These are phyloP conservation scores for Ectemnius cavifrons DNA, from an alignment of 2,888 invertebrate genomes.

Conservation along the genomic window DNA sequence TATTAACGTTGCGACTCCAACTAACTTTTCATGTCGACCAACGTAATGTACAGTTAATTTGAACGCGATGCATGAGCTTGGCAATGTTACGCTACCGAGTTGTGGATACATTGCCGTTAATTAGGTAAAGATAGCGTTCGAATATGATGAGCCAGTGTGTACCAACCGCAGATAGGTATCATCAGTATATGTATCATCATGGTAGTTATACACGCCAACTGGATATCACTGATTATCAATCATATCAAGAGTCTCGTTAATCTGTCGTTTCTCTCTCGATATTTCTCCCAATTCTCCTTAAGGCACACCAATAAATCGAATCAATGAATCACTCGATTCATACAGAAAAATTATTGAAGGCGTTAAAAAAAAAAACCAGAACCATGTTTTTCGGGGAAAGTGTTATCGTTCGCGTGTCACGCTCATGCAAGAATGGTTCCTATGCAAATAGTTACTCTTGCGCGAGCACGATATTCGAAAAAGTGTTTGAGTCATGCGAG, in stretches of 20 bases:
- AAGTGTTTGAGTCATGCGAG: conserved; percentile 58
- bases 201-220: conserved; percentile 13
- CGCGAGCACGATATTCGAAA: conserved; percentile 43
- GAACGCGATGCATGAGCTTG: too few species aligned
- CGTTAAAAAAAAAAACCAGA: too few species aligned
- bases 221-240: conserved; percentile 2
- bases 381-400: too few species aligned
- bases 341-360: too few species aligned
- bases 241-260: too few species aligned
- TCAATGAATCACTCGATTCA: too few species aligned
- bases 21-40: not conserved
- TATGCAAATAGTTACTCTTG: conserved; percentile 62
- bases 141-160: conserved; percentile 34
- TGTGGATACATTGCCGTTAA: not conserved
- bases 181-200: conserved; percentile 14
- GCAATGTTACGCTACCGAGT: too few species aligned
- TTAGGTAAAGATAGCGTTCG: conserved; percentile 19
- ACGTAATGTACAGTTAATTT: too few species aligned
- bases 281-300: too few species aligned
- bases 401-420: conserved; percentile 37
- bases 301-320: too few species aligned
- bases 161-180: conserved; percentile 31
- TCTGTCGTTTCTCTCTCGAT: too few species aligned
- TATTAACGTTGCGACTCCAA: not conserved
- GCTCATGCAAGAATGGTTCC: conserved; percentile 35